Conservation (phyloP, 2,113 vertebrate species). For the Indri indri region DNA sequence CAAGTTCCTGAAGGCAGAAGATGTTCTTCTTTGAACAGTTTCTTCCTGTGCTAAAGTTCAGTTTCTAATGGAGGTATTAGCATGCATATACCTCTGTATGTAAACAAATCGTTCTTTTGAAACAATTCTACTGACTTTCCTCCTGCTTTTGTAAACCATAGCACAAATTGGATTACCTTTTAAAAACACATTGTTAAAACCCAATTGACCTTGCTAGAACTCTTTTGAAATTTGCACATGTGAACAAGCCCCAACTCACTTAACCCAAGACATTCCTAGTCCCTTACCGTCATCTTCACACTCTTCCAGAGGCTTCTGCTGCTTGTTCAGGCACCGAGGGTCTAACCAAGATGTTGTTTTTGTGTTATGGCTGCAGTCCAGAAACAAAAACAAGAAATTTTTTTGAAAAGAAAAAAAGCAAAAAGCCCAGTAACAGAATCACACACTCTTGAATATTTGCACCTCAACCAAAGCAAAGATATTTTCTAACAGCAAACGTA, state of each 20-base stretch:
- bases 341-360: slow-evolving; percentile 99
- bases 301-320: slow-evolving; percentile 99
- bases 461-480: slow-evolving; percentile 58
- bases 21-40: not conserved
- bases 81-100: not conserved
- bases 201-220: not conserved
- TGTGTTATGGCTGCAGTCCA: slow-evolving; percentile 95
- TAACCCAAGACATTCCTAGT: not conserved
- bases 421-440: slow-evolving; percentile 44
- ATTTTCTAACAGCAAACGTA: not conserved
- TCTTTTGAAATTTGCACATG: not conserved
- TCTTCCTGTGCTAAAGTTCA: not conserved
- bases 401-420: slow-evolving; percentile 53
- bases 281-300: slow-evolving; percentile 98
- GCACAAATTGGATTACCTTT: not conserved
- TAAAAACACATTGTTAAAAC: not conserved
- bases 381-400: slow-evolving; percentile 76
- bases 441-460: not conserved
- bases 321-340: slow-evolving; percentile 99
- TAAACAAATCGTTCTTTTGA: not conserved
- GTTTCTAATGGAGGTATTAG: not conserved
- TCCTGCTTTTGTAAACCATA: not conserved
- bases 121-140: not conserved
- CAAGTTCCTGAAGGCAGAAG: not conserved
- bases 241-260: not conserved